phyloP scores from a whole-genome alignment of 2,888 invertebrate species.

The Blera fallax region DNA sequence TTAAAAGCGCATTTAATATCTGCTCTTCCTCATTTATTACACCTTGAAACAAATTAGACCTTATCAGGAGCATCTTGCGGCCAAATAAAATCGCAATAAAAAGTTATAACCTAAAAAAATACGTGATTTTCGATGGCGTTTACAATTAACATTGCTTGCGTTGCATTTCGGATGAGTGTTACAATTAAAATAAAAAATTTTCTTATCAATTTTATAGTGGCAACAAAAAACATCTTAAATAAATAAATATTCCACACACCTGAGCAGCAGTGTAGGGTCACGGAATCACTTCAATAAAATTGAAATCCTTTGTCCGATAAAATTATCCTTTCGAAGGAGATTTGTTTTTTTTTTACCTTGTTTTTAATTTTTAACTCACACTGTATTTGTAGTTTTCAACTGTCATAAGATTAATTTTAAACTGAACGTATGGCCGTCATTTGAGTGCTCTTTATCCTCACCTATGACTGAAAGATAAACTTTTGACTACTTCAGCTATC shows the following conservation, averaged over 20 bases:
- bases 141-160: background rate
- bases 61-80: background rate
- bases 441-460: background rate
- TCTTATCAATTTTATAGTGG: background rate
- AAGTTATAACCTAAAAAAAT: background rate
- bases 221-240: background rate
- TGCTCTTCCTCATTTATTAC: background rate
- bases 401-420: background rate
- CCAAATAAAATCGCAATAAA: background rate
- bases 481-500: background rate
- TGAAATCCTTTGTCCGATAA: background rate
- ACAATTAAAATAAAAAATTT: background rate
- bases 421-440: background rate
- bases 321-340: background rate
- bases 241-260: background rate
- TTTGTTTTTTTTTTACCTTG: too few species aligned
- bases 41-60: background rate
- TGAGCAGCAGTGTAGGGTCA: background rate
- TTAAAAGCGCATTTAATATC: background rate
- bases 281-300: too few species aligned
- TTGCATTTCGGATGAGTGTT: background rate
- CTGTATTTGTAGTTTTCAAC: background rate
- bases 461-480: background rate
- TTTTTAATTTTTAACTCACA: background rate
- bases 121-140: background rate